Evolutionary conservation across 2,113 vertebrate genomes (phyloP).

Genomic region (Hoplias malabaricus): DNA sequence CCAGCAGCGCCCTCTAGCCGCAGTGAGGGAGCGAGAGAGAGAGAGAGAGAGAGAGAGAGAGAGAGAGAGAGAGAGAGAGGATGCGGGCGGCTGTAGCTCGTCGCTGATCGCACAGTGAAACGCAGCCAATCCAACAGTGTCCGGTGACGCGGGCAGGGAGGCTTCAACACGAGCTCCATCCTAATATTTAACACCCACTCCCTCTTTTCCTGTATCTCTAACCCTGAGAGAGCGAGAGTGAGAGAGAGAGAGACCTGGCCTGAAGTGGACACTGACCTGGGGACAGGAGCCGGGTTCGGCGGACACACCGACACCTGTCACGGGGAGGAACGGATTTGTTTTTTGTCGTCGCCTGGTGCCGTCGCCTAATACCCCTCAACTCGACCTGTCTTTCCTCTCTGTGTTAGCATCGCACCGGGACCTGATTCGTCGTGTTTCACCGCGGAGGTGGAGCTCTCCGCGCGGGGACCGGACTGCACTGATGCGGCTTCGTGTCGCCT

Average conservation of each 20-base stretch:
- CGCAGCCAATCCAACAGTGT: constrained; percentile 94
- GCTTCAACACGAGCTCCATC: constrained; percentile 77
- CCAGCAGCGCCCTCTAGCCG: constrained; percentile 73
- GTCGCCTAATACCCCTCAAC: background rate
- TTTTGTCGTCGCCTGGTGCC: background rate
- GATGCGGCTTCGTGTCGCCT: background rate
- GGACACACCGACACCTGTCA: constrained; percentile 70
- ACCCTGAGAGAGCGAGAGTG: constrained; percentile 55
- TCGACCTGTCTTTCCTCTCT: background rate
- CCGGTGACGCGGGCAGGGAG: constrained; percentile 89
- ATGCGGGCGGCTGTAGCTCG: constrained; percentile 62
- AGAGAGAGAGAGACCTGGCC: constrained; percentile 52
- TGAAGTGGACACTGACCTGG: constrained; percentile 43
- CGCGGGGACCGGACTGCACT: background rate
- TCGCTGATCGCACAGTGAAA: constrained; percentile 69
- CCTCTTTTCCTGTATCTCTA: background rate
- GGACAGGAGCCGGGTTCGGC: constrained; percentile 42
- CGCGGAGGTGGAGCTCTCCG: background rate
- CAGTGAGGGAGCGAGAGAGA: constrained; percentile 42
- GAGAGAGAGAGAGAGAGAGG: constrained; percentile 36
- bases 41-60: constrained; percentile 36
- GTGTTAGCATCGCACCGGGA: background rate
- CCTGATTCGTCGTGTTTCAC: background rate
- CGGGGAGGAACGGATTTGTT: background rate
- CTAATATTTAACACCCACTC: constrained; percentile 83